A percentile compares a stretch with the other conserved stretches of the same genome.
Evolutionary conservation across 2,797 vertebrate species (phyloP).

Genomic region (Sebastes oblongus): DNA sequence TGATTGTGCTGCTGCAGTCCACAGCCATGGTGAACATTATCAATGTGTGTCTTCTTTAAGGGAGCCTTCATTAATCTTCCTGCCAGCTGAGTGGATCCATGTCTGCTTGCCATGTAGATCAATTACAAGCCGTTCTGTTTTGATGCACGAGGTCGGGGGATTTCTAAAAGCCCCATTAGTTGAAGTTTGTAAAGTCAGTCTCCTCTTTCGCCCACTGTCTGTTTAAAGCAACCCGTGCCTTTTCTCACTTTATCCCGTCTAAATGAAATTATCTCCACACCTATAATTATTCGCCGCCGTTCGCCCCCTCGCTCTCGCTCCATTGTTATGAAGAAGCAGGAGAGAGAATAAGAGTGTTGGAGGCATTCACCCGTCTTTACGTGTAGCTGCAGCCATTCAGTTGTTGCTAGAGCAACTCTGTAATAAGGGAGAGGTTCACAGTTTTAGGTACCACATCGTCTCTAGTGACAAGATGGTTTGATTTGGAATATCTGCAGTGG

Average conservation of each 20-base stretch:
- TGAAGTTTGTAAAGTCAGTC: constrained; percentile 18
- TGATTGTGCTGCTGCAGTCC: neutral
- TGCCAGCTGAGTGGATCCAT: constrained; percentile 1
- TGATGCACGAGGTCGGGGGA: neutral
- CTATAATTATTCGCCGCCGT: constrained; percentile 19
- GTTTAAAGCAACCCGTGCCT: neutral
- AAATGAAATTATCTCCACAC: constrained; percentile 38
- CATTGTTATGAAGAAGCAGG: neutral
- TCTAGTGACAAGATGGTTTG: neutral
- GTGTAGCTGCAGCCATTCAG: constrained; percentile 25
- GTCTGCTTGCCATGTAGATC: constrained; percentile 24
- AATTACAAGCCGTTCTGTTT: constrained; percentile 37
- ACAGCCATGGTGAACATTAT: neutral
- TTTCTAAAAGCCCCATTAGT: constrained; percentile 37
- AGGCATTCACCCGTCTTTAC: neutral
- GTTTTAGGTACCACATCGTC: neutral
- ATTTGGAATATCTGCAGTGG: neutral
- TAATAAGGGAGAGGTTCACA: neutral
- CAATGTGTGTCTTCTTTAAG: neutral
- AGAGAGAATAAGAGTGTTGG: neutral
- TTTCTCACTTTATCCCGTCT: neutral
- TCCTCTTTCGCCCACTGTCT: neutral
- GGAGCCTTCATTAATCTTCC: constrained; percentile 18
- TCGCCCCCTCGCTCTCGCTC: neutral
- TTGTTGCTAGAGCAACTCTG: constrained; percentile 30